These are phyloP conservation scores for Spisula solida DNA, from an alignment of 2,888 invertebrate species.

Conservation along the genomic window DNA sequence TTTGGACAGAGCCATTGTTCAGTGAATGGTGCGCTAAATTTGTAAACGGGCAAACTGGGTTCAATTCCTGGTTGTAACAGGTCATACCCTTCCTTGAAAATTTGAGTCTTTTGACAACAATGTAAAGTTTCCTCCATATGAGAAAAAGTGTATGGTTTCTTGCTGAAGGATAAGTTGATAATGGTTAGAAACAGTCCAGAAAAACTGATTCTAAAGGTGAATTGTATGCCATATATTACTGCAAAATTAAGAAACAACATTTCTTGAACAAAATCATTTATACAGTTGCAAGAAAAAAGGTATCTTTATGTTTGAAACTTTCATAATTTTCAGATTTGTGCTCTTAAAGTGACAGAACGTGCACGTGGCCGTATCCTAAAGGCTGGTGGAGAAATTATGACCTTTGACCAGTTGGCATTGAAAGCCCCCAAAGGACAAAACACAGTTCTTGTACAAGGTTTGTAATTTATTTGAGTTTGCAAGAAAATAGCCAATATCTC, in stretches of 20 bases:
- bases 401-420: slow-evolving; percentile 98
- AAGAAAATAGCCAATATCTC: no score
- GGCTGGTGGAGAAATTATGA: slow-evolving; percentile 98
- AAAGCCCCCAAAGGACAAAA: slow-evolving; percentile 97
- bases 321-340: slow-evolving; percentile 91
- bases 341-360: slow-evolving; percentile 96
- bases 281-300: no score
- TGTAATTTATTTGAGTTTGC: not conserved
- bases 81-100: not conserved
- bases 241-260: no score
- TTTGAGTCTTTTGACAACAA: no score
- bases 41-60: not conserved
- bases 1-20: not conserved
- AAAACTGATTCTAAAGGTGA: no score
- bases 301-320: no score
- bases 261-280: no score
- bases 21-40: not conserved
- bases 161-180: no score
- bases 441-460: slow-evolving; percentile 96
- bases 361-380: slow-evolving; percentile 98
- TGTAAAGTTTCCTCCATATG: no score
- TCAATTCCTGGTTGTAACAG: not conserved
- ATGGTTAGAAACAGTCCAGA: no score
- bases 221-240: no score
- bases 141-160: no score